These are phyloP conservation scores for Pholis gunnellus DNA, from an alignment of 2,113 vertebrate genomes.

Conservation along the genomic window DNA sequence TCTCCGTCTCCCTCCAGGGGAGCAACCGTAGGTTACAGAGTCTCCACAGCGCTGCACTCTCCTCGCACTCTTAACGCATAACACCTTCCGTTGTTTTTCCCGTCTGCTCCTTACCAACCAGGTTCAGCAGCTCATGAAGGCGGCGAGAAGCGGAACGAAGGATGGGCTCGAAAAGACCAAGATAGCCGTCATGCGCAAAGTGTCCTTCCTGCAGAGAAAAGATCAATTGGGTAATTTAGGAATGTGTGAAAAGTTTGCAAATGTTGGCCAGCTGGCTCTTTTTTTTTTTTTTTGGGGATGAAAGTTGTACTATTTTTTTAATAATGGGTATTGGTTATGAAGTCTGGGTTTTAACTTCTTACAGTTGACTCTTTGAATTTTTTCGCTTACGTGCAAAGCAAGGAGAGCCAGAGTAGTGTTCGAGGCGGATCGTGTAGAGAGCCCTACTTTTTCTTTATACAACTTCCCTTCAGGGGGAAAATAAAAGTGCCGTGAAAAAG, in stretches of 20 bases:
- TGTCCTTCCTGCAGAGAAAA: conserved; percentile 92
- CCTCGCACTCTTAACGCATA: conserved; percentile 54
- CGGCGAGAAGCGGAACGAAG: conserved; percentile 93
- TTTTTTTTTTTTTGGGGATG: conserved; percentile 1
- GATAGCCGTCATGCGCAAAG: conserved; percentile 92
- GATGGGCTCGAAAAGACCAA: conserved; percentile 96
- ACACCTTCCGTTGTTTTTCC: conserved; percentile 8
- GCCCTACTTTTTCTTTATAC: conserved; percentile 36
- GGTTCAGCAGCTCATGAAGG: conserved; percentile 98
- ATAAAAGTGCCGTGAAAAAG: conserved; percentile 46
- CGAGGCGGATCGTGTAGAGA: conserved; percentile 40
- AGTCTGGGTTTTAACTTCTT: conserved; percentile 40
- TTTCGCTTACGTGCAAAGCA: conserved; percentile 37
- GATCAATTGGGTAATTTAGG: conserved; percentile 85
- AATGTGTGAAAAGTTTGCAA: conserved; percentile 24
- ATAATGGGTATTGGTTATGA: conserved; percentile 10
- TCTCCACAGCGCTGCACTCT: conserved; percentile 48
- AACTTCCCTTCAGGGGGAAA: conserved; percentile 54
- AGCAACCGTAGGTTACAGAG: conserved; percentile 49
- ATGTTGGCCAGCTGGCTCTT: conserved; percentile 27
- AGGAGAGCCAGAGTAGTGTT: conserved; percentile 44
- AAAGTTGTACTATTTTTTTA: conserved; percentile 44
- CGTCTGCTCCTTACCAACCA: conserved; percentile 65
- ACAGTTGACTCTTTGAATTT: conserved; percentile 51
- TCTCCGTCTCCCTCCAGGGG: conserved; percentile 64